Evolutionary conservation across 2,797 vertebrate genomes (phyloP), one percentile per base, ranked within the genome.

Genomic region (Hippocampus kuda): DNA sequence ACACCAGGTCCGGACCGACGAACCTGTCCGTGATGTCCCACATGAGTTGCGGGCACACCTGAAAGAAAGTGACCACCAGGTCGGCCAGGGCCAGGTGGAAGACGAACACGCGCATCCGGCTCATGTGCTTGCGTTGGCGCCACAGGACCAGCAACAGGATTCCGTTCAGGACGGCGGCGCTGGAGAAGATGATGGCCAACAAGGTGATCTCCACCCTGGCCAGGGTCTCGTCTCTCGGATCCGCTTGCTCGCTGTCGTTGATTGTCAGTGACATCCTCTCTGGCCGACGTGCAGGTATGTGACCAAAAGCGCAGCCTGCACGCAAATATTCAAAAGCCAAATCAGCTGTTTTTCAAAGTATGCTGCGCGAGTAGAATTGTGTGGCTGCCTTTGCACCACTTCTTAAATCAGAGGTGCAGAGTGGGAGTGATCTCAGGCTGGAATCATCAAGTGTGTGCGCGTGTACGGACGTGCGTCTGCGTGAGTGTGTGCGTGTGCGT

Each of bases 1-100:
- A 91, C 70, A 90, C 48, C 22, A 85, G 44, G 81, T 91, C 89
- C 0, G 89, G 86, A 3, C 89, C 89, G 0, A 81, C 71, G 72
- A 91, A 90, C 30, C 88, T 77, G 82, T 89, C 88, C 0, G 90
- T 90, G 77, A 90, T 86, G 75, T 89, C 88, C 90, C 90, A 91
- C 27, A 89, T 76, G 66, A 91, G 84, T 72, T 91, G 90, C 11
- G 90, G 90, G 51, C 88, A 90, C 75, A 91, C 89, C 70, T 91
- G 90, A 74, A 91, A 91, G 72, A 90, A 88, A 1, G 86, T 83
- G 22, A 91, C 90, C 70, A 90, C 86, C 64, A 90, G 76, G 63
- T 91, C 88, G 27, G 90, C 88, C 67, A 90, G 69, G 75, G 88
- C 90, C 68, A 91, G 76, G 82, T 91, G 88, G 62, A 89, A 85